Evolutionary conservation across 2,888 invertebrate genomes (phyloP).

Genomic region (Patella pellucida): DNA sequence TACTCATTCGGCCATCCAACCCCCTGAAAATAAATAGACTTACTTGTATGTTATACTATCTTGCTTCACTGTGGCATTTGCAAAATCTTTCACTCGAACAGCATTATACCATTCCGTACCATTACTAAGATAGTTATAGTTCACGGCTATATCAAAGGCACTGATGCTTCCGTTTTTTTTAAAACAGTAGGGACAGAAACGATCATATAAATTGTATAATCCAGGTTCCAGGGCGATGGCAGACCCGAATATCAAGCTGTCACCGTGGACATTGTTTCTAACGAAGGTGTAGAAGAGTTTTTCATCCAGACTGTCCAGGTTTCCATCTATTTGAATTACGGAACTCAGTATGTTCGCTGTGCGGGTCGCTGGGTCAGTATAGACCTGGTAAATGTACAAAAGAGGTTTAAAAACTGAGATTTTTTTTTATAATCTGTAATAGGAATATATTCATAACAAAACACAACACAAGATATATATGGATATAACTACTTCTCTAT

Average conservation of each 20-base stretch:
- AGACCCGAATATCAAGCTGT: slow-evolving; percentile 60
- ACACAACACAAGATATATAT: too few species aligned
- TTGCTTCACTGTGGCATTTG: slow-evolving; percentile 39
- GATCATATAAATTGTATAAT: slow-evolving; percentile 33
- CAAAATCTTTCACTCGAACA: slow-evolving; percentile 43
- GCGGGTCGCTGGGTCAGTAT: slow-evolving; percentile 58
- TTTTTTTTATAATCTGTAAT: too few species aligned
- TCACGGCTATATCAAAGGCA: slow-evolving; percentile 57
- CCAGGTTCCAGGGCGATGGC: slow-evolving; percentile 58
- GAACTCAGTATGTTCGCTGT: slow-evolving; percentile 62
- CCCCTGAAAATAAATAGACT: slow-evolving; percentile 11
- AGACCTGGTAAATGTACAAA: slow-evolving; percentile 15
- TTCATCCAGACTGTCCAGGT: slow-evolving; percentile 41
- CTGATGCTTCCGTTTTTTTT: slow-evolving; percentile 43
- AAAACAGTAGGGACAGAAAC: slow-evolving; percentile 62
- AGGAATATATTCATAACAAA: too few species aligned
- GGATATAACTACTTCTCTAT: too few species aligned
- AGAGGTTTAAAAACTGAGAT: too few species aligned
- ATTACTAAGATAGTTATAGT: slow-evolving; percentile 56
- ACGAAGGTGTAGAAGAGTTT: slow-evolving; percentile 56
- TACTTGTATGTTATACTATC: slow-evolving; percentile 57
- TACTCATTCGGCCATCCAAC: not conserved
- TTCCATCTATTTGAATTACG: slow-evolving; percentile 40
- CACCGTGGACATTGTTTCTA: slow-evolving; percentile 61
- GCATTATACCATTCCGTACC: slow-evolving; percentile 63